A percentile compares a stretch with the other conserved stretches of the same genome.
These are phyloP conservation scores for Amphiprion ocellaris DNA, from an alignment of 2,113 vertebrate species.

Conservation along the genomic window DNA sequence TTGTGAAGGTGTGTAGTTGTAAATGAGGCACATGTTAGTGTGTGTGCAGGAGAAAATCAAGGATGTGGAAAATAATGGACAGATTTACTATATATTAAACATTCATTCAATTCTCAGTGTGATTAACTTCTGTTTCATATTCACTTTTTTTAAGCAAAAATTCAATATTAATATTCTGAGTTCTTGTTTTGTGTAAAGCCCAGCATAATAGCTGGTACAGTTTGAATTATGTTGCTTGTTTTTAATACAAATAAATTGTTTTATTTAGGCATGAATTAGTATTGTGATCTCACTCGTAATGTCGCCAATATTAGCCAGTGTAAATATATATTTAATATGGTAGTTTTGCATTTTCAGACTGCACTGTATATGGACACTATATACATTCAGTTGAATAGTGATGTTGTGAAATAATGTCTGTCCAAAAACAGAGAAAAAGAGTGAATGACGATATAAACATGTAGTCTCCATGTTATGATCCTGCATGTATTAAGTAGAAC, in stretches of 20 bases:
- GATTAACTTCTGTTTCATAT: slow-evolving; percentile 2
- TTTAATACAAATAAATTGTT: not conserved
- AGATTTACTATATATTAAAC: slow-evolving; percentile 14
- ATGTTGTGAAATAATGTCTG: too few species aligned
- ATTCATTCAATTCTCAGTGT: not conserved
- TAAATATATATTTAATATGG: too few species aligned
- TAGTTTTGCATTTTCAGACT: too few species aligned
- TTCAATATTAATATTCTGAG: slow-evolving; percentile 2
- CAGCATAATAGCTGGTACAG: not conserved
- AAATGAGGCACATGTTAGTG: not conserved
- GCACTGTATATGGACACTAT: too few species aligned
- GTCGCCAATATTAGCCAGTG: too few species aligned
- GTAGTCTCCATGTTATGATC: not conserved
- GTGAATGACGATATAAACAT: not conserved
- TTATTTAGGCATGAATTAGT: not conserved
- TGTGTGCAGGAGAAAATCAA: slow-evolving; percentile 15
- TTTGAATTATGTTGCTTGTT: not conserved
- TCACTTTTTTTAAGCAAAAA: slow-evolving; percentile 2
- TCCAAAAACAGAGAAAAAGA: too few species aligned
- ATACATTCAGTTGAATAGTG: too few species aligned
- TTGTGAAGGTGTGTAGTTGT: slow-evolving; percentile 16
- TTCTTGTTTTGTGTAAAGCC: slow-evolving; percentile 13
- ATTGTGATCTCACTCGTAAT: not conserved
- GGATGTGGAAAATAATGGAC: slow-evolving; percentile 15
- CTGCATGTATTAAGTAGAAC: not conserved